A percentile compares a stretch with the other conserved stretches of the same genome.
Conservation (phyloP, 2,797 vertebrate species). For the Liparis tanakae region DNA sequence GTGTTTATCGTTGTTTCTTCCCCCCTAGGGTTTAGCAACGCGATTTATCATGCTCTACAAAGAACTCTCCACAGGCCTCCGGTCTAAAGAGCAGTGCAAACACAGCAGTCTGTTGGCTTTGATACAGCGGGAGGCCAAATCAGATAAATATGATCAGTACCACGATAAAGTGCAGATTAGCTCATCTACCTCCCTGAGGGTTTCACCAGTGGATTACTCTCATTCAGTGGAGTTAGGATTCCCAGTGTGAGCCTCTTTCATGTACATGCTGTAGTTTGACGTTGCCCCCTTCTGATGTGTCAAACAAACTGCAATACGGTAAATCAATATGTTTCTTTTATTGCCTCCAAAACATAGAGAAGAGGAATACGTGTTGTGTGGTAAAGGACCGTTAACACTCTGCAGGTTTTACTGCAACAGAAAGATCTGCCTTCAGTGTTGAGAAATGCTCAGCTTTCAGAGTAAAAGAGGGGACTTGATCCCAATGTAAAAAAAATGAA, state of each 20-base stretch:
- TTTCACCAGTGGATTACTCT: conserved; percentile 23
- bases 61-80: conserved; percentile 60
- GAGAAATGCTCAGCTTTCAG: background rate
- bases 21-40: conserved; percentile 38
- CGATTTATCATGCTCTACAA: conserved; percentile 54
- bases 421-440: background rate
- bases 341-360: conserved; percentile 19
- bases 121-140: conserved; percentile 61
- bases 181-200: conserved; percentile 12
- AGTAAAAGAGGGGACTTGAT: background rate
- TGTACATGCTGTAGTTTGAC: conserved; percentile 55
- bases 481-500: background rate
- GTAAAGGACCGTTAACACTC: conserved; percentile 14
- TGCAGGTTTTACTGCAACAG: background rate
- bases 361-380: background rate
- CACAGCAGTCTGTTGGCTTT: conserved; percentile 37
- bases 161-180: conserved; percentile 45
- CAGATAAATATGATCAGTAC: conserved; percentile 62
- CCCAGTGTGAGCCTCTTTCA: conserved; percentile 23
- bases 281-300: conserved; percentile 74
- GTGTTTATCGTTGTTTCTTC: conserved; percentile 32
- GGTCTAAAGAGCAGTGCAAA: conserved; percentile 47
- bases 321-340: conserved; percentile 30
- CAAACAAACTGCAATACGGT: conserved; percentile 64
- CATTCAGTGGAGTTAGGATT: conserved; percentile 20